Conservation (phyloP, 1,140 invertebrate genomes). For the Drosophila ohnishii region DNA sequence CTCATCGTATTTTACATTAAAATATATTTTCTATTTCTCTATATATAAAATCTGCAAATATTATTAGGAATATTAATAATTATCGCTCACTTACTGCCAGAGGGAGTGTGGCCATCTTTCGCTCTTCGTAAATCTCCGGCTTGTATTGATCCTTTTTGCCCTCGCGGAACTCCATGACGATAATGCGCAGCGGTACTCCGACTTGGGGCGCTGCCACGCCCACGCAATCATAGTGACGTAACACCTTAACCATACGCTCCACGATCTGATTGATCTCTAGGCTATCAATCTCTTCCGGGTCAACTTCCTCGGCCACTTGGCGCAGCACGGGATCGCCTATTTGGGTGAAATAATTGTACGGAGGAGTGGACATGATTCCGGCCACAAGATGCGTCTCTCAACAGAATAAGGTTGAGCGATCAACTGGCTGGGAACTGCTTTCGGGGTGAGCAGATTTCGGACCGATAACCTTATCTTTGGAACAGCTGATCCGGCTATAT, state of each 20-base stretch:
- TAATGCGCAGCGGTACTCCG: slow-evolving; percentile 87
- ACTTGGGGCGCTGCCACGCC: slow-evolving; percentile 90
- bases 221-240: slow-evolving; percentile 86
- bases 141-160: slow-evolving; percentile 83
- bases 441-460: background rate
- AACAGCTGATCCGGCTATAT: slow-evolving; percentile 28
- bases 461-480: slow-evolving; percentile 33
- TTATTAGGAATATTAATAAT: too few relatives aligned
- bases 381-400: background rate
- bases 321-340: slow-evolving; percentile 88
- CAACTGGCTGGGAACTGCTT: slow-evolving; percentile 8
- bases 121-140: slow-evolving; percentile 81
- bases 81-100: slow-evolving; percentile 84
- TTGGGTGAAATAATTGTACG: slow-evolving; percentile 87
- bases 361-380: slow-evolving; percentile 65
- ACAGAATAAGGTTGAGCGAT: slow-evolving; percentile 3
- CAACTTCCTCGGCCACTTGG: slow-evolving; percentile 83
- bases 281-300: slow-evolving; percentile 84
- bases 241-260: slow-evolving; percentile 84
- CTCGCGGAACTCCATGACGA: slow-evolving; percentile 86
- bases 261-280: slow-evolving; percentile 86
- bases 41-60: background rate
- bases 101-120: slow-evolving; percentile 85
- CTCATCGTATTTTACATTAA: too few relatives aligned
- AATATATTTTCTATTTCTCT: background rate